phyloP scores from a whole-genome alignment of 2,888 invertebrate genomes.

The Heliconius hortense region DNA sequence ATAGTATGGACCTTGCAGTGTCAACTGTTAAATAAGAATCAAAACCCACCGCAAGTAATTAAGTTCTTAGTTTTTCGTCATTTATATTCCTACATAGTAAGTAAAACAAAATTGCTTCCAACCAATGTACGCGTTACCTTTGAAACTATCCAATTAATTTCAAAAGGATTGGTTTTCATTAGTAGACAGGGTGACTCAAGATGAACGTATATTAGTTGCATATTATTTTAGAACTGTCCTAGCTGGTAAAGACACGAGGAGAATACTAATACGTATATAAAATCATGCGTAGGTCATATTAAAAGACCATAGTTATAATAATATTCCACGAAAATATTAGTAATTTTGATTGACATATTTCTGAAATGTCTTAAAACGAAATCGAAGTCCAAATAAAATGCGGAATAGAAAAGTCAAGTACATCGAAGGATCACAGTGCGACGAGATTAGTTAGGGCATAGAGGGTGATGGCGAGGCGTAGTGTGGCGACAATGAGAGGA shows the following conservation, averaged over 20 bases:
- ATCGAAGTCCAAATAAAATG: neutral
- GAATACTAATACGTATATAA: no score
- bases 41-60: neutral
- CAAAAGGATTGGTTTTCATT: neutral
- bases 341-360: neutral
- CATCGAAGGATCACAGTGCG: slow-evolving; percentile 38
- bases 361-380: neutral
- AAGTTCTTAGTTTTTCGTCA: neutral
- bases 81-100: neutral
- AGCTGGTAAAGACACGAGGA: no score
- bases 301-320: no score
- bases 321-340: neutral
- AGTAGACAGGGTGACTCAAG: neutral
- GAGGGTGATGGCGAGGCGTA: slow-evolving; percentile 33
- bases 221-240: neutral
- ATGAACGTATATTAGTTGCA: neutral
- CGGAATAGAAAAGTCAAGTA: slow-evolving; percentile 35
- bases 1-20: neutral
- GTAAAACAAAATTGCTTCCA: neutral
- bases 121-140: neutral
- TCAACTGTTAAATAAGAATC: neutral
- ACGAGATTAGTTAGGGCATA: slow-evolving; percentile 36
- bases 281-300: no score
- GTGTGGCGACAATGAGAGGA: slow-evolving; percentile 41
- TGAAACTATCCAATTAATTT: neutral